phyloP scores from a whole-genome alignment of 92 coral and sea anemone genomes.

The Siderastrea siderea region DNA sequence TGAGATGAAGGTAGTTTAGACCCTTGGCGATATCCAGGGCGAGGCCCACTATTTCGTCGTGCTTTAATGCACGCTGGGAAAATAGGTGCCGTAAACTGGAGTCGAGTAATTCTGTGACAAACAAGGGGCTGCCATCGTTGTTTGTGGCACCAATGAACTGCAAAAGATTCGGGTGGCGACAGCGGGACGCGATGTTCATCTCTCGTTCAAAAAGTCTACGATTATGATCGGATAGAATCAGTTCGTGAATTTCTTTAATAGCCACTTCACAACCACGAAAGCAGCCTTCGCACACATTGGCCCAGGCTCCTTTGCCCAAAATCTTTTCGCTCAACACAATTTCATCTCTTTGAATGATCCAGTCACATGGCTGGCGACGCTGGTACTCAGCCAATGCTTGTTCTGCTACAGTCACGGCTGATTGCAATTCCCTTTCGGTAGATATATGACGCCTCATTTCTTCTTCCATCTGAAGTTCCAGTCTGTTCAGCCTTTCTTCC shows the following conservation, averaged over 20 bases:
- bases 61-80: constrained; percentile 78
- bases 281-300: neutral
- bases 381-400: constrained; percentile 42
- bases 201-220: constrained; percentile 89
- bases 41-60: constrained; percentile 76
- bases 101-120: constrained; percentile 88
- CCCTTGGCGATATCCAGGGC: constrained; percentile 80
- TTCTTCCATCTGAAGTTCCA: constrained; percentile 66
- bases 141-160: constrained; percentile 95
- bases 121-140: constrained; percentile 82
- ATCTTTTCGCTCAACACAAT: neutral
- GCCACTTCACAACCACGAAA: constrained; percentile 70
- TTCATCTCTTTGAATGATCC: constrained; percentile 46
- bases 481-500: constrained; percentile 60
- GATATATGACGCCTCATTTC: constrained; percentile 47
- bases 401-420: constrained; percentile 66
- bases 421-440: constrained; percentile 57
- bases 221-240: constrained; percentile 87
- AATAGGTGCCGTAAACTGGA: constrained; percentile 81
- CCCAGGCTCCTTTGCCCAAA: neutral
- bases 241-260: constrained; percentile 85
- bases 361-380: constrained; percentile 65
- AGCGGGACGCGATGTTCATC: constrained; percentile 89
- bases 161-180: constrained; percentile 90
- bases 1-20: constrained; percentile 89